phyloP scores from a whole-genome alignment of 1,140 invertebrate species.

The Zaprionus camerounensis region DNA sequence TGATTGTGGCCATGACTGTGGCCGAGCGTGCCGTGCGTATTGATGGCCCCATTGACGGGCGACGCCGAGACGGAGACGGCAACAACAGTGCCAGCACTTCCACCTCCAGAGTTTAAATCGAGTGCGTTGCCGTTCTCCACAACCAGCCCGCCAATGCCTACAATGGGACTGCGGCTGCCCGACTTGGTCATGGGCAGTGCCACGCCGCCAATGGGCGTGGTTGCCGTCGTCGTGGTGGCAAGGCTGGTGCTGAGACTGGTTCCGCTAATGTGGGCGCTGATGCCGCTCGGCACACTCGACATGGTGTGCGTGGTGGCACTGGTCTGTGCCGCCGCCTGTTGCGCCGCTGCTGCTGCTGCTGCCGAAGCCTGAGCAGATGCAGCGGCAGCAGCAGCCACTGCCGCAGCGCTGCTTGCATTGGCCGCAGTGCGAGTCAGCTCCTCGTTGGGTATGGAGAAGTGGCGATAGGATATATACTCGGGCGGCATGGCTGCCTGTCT shows the following conservation, averaged over 20 bases:
- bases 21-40: constrained; percentile 17
- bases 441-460: constrained; percentile 86
- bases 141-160: constrained; percentile 50
- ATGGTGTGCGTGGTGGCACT: constrained; percentile 46
- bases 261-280: constrained; percentile 81
- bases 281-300: constrained; percentile 80
- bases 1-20: constrained; percentile 51
- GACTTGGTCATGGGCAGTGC: constrained; percentile 47
- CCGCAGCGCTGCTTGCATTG: constrained; percentile 33
- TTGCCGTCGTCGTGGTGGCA: constrained; percentile 70
- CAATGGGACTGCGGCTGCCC: constrained; percentile 63
- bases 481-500: constrained; percentile 86
- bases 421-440: constrained; percentile 68
- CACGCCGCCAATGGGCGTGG: constrained; percentile 71
- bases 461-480: constrained; percentile 90
- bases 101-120: background rate
- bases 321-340: background rate
- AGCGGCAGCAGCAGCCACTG: constrained; percentile 34
- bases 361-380: constrained; percentile 22
- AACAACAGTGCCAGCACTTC: constrained; percentile 25
- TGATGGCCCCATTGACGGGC: constrained; percentile 33
- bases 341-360: background rate
- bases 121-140: constrained; percentile 48
- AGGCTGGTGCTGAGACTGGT: constrained; percentile 71
- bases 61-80: constrained; percentile 29